A percentile compares a stretch with the other conserved stretches of the same genome.
Evolutionary conservation across 2,888 invertebrate species (phyloP).

Genomic region (Diarsia brunnea): DNA sequence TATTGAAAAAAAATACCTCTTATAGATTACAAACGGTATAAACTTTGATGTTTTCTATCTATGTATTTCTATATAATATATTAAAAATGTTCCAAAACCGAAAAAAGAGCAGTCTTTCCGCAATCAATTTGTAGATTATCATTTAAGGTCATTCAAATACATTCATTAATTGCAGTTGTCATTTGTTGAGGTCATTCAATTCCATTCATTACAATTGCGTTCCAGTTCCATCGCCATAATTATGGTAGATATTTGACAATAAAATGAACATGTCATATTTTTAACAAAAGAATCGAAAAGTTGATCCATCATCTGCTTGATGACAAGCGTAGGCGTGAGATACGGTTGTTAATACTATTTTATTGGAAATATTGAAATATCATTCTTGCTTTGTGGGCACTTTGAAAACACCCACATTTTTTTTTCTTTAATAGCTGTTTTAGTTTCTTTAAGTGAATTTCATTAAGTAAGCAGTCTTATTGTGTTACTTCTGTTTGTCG

Average conservation of each 20-base stretch:
- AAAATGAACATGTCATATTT: conserved; percentile 30
- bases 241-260: background rate
- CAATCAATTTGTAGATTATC: background rate
- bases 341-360: conserved; percentile 21
- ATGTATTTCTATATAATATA: too few species aligned
- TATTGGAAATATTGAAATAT: conserved; percentile 39
- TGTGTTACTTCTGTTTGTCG: background rate
- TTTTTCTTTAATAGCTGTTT: too few species aligned
- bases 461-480: background rate
- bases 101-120: background rate
- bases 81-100: background rate
- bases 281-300: conserved; percentile 14
- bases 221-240: background rate
- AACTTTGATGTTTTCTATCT: background rate
- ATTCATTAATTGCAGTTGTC: background rate
- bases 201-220: background rate
- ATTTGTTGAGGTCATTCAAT: background rate
- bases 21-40: background rate
- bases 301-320: conserved; percentile 33
- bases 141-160: background rate
- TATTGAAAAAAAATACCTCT: background rate
- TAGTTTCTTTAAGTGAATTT: too few species aligned
- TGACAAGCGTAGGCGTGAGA: conserved; percentile 43
- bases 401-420: background rate
- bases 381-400: conserved; percentile 29